phyloP scores from a whole-genome alignment of 2,797 vertebrate species.

The Petrocephalus sullivani region DNA sequence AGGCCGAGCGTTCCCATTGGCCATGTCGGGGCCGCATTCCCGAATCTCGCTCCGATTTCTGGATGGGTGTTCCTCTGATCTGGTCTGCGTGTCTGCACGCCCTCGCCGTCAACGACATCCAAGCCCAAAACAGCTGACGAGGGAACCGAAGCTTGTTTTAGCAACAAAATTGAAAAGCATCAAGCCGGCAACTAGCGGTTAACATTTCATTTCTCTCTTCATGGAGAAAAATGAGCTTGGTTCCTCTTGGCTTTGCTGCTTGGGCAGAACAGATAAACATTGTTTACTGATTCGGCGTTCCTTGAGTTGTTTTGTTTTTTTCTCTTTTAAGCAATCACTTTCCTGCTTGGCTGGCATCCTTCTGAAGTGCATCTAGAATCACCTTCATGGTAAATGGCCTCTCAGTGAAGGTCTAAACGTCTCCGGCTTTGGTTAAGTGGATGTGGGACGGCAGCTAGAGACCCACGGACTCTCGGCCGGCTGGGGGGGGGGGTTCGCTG shows the following conservation, averaged over 20 bases:
- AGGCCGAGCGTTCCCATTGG: not conserved
- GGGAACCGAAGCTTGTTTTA: slow-evolving; percentile 3
- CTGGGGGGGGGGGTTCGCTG: slow-evolving; percentile 1
- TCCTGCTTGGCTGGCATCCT: not conserved
- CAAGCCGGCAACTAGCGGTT: not conserved
- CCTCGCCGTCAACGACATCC: not conserved
- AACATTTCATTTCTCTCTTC: not conserved
- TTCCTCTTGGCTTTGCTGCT: slow-evolving; percentile 17
- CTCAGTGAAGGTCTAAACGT: slow-evolving; percentile 34
- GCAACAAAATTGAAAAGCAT: not conserved
- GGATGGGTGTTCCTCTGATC: not conserved
- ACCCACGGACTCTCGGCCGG: slow-evolving; percentile 8
- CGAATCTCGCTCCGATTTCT: not conserved
- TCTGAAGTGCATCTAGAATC: slow-evolving; percentile 8
- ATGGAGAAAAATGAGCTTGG: slow-evolving; percentile 17
- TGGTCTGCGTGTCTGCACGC: not conserved
- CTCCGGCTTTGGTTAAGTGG: slow-evolving; percentile 25
- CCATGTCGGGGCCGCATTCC: not conserved
- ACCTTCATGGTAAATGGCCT: slow-evolving; percentile 31
- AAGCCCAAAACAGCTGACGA: not conserved
- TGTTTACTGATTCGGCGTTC: not conserved
- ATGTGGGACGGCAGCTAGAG: slow-evolving; percentile 22
- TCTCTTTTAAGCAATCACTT: slow-evolving; percentile 14
- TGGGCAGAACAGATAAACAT: slow-evolving; percentile 16
- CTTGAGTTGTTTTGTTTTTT: not conserved